A percentile compares a stretch with the other conserved stretches of the same genome.
These are phyloP conservation scores for Andrena bucephala DNA, from an alignment of 2,888 invertebrate species.

Conservation along the genomic window DNA sequence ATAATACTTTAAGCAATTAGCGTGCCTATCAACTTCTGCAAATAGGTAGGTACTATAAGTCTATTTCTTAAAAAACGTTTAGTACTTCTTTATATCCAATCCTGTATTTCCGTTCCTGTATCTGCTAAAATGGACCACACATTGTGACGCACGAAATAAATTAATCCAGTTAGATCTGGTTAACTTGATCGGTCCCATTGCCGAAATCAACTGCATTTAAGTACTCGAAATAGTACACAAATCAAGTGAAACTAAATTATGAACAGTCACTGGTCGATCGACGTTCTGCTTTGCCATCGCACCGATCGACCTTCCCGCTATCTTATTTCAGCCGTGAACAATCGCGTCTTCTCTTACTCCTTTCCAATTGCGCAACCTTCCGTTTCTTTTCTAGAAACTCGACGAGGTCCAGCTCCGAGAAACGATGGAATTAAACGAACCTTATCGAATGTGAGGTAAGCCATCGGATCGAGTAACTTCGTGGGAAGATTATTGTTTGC, in stretches of 20 bases:
- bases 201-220: too few species aligned
- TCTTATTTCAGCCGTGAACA: neutral
- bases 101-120: too few species aligned
- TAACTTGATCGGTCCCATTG: neutral
- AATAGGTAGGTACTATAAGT: neutral
- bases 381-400: neutral
- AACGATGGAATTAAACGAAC: conserved; percentile 59
- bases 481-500: conserved; percentile 77
- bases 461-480: conserved; percentile 78
- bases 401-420: too few species aligned
- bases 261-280: neutral
- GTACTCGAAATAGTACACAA: neutral
- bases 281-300: neutral
- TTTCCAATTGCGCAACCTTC: neutral
- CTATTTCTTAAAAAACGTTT: neutral
- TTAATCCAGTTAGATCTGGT: too few species aligned
- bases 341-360: neutral
- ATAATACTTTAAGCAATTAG: neutral
- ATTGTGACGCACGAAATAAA: neutral
- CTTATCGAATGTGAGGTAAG: conserved; percentile 81
- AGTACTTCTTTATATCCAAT: neutral
- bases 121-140: too few species aligned
- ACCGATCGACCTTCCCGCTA: neutral
- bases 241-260: neutral
- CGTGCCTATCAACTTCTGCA: neutral